These are phyloP conservation scores for Eilema sororculum DNA, from an alignment of 2,888 invertebrate genomes.

Conservation along the genomic window DNA sequence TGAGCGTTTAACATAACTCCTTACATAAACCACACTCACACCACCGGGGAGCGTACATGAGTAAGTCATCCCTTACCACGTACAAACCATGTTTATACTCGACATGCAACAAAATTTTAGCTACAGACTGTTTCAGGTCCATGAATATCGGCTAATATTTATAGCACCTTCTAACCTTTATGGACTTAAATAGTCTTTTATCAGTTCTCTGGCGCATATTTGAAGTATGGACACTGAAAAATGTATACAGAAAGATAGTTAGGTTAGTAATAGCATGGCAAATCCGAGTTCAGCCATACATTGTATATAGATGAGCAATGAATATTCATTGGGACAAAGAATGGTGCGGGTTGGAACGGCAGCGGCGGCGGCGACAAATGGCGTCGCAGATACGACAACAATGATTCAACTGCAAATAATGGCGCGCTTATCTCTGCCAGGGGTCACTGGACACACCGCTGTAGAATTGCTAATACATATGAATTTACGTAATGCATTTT, in stretches of 20 bases:
- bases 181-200: slow-evolving; percentile 22
- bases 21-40: slow-evolving; percentile 46
- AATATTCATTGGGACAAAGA: slow-evolving; percentile 69
- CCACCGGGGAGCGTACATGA: slow-evolving; percentile 36
- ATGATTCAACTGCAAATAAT: slow-evolving; percentile 76
- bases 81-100: slow-evolving; percentile 19
- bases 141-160: slow-evolving; percentile 49
- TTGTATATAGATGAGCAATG: slow-evolving; percentile 59
- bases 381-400: slow-evolving; percentile 63
- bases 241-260: neutral
- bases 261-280: slow-evolving; percentile 22
- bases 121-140: slow-evolving; percentile 31
- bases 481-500: slow-evolving; percentile 33
- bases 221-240: neutral
- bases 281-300: slow-evolving; percentile 35
- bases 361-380: slow-evolving; percentile 62
- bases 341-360: slow-evolving; percentile 42
- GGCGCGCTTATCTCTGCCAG: slow-evolving; percentile 60
- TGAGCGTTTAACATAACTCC: slow-evolving; percentile 46
- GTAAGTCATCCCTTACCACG: slow-evolving; percentile 39
- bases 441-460: slow-evolving; percentile 53
- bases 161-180: slow-evolving; percentile 36
- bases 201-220: neutral
- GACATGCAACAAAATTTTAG: slow-evolving; percentile 44
- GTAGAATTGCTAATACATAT: slow-evolving; percentile 46